Evolutionary conservation across 2,797 vertebrate species (phyloP), one percentile per base, ranked within the genome.

Genomic region (Paramormyrops hopkinsi): DNA sequence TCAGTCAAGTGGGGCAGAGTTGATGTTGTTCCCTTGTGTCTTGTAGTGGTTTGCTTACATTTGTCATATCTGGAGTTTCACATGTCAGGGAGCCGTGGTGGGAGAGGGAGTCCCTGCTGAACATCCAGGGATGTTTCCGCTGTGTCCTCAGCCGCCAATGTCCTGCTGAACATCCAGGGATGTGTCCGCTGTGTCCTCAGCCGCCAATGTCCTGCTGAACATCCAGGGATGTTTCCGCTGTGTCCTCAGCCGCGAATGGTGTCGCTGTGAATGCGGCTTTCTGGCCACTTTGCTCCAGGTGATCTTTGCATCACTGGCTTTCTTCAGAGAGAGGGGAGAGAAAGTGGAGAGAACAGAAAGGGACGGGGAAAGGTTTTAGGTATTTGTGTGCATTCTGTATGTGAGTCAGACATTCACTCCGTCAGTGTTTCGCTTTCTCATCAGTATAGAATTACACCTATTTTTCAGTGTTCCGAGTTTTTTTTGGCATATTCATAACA

Each of bases 251-350:
- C 22, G 7, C 4, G 8, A 9, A 29, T 29, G 59, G 8, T 65
- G 22, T n/a, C n/a, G 1, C 22, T 33, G 62, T 69, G 25, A 17
- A 17, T 19, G 37, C 12, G 5, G 17, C 5, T 6, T 41, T 44
- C 73, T 17, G 33, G 5, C 33, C 14, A 2, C 17, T 6, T 5
- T 2, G 14, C 33, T 76, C 2, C 73, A 2, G 14, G 37, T 76
- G 37, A 44, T 17, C 73, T 44, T 41, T 76, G 73, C 37, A 41
- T 6, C 41, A 17, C 69, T 76, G 69, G 2, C 33, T 76, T 76
- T 37, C 33, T 19, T 76, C 69, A 1, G 69, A 41, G 88, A 88
- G 88, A 84, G 0, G 88, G 44, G 51, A 91, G 91, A 89, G 89
- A 89, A 17, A 29, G 59, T 41, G 9, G 46, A 79, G 56, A 88